Conservation (phyloP, 2,113 vertebrate genomes). For the Nansenia antarctica region DNA sequence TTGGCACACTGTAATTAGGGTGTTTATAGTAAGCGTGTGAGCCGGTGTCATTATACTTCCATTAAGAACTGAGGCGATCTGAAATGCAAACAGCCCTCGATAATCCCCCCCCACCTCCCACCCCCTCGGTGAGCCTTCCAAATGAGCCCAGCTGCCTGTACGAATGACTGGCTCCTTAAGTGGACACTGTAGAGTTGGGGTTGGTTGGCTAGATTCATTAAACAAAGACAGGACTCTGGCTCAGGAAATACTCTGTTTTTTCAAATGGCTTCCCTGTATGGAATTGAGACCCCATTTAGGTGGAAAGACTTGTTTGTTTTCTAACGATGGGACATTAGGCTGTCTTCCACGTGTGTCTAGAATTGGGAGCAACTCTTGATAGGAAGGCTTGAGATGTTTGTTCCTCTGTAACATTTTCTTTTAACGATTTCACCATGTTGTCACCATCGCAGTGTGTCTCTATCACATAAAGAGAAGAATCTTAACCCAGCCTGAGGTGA, state of each 20-base stretch:
- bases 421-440: not conserved
- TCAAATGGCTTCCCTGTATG: not conserved
- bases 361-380: not conserved
- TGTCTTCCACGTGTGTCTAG: not conserved
- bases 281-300: not conserved
- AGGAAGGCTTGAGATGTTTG: not conserved
- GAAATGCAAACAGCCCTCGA: conserved; percentile 68
- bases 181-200: conserved; percentile 29
- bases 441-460: not conserved
- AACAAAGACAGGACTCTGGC: not conserved
- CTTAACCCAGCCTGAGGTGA: not conserved
- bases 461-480: not conserved
- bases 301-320: not conserved
- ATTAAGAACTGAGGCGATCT: conserved; percentile 68
- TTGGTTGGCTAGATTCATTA: conserved; percentile 55
- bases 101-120: conserved; percentile 59
- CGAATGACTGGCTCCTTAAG: conserved; percentile 9
- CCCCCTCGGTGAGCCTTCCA: conserved; percentile 46
- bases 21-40: conserved; percentile 55
- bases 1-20: conserved; percentile 60
- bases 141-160: conserved; percentile 39
- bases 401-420: not conserved
- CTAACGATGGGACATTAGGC: not conserved
- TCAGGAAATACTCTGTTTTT: not conserved
- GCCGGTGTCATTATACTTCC: conserved; percentile 63